A percentile compares a stretch with the other conserved stretches of the same genome.
These are phyloP conservation scores for Disparrhopalites patrizii DNA, from an alignment of 2,888 invertebrate genomes.

Conservation along the genomic window DNA sequence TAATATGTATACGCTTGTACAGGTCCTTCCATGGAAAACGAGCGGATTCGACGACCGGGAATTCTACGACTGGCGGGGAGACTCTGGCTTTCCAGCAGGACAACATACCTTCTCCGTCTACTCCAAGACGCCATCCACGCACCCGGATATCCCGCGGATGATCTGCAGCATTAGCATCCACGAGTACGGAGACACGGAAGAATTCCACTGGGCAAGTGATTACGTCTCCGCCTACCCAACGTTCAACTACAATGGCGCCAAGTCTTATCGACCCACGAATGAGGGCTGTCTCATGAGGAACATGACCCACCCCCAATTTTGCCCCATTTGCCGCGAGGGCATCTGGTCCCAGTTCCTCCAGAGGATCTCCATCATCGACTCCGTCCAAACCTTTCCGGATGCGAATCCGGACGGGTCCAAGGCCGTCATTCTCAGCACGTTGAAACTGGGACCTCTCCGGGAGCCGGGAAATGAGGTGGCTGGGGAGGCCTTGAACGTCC, in stretches of 20 bases:
- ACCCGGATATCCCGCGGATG: slow-evolving; percentile 42
- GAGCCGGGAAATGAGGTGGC: slow-evolving; percentile 36
- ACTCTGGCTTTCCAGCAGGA: slow-evolving; percentile 36
- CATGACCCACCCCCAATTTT: slow-evolving; percentile 42
- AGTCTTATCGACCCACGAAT: slow-evolving; percentile 42
- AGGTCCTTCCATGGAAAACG: slow-evolving; percentile 39
- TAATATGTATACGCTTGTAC: no score
- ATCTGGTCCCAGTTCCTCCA: slow-evolving; percentile 44
- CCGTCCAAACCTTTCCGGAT: slow-evolving; percentile 16
- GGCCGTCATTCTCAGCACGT: slow-evolving; percentile 32
- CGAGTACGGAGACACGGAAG: slow-evolving; percentile 36
- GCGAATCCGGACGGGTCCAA: slow-evolving; percentile 24
- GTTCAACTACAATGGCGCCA: neutral
- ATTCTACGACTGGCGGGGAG: slow-evolving; percentile 42
- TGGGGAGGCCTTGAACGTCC: slow-evolving; percentile 34
- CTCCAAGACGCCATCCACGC: slow-evolving; percentile 37
- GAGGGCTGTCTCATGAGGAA: slow-evolving; percentile 42
- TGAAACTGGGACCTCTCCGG: slow-evolving; percentile 39
- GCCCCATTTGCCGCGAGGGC: slow-evolving; percentile 42
- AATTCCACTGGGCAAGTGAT: slow-evolving; percentile 22
- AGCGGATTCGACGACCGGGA: slow-evolving; percentile 42
- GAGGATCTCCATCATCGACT: slow-evolving; percentile 37
- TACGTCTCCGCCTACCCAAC: slow-evolving; percentile 38
- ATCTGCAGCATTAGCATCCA: slow-evolving; percentile 38
- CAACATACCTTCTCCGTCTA: slow-evolving; percentile 36